A percentile compares a stretch with the other conserved stretches of the same genome.
These are phyloP conservation scores for Nasonia longicornis DNA, from an alignment of 1,140 invertebrate genomes.

Conservation along the genomic window DNA sequence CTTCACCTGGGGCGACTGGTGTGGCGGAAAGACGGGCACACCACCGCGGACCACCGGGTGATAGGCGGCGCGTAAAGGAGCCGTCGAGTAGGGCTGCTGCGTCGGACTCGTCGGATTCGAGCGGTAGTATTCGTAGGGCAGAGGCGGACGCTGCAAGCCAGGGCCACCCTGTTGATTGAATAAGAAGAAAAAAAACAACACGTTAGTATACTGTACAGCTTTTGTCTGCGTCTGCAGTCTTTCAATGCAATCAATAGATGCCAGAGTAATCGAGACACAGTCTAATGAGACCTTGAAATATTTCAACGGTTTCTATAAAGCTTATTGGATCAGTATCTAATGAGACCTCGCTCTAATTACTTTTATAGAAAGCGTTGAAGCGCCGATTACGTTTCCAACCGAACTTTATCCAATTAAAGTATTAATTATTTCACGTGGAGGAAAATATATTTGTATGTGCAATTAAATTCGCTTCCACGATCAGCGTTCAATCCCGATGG, in stretches of 20 bases:
- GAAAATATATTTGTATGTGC: not conserved
- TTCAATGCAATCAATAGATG: not conserved
- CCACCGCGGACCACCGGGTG: constrained; percentile 75
- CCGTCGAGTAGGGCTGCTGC: constrained; percentile 69
- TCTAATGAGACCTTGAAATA: not conserved
- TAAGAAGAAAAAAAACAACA: not conserved
- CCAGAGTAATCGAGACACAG: not conserved
- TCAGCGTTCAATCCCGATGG: not conserved
- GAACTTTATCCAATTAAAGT: not conserved
- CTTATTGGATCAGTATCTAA: not conserved
- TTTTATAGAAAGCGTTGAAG: not conserved
- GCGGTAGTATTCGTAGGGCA: constrained; percentile 71
- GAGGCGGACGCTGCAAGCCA: constrained; percentile 58
- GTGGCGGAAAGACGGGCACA: constrained; percentile 77
- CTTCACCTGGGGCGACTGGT: constrained; percentile 76
- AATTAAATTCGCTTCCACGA: not conserved
- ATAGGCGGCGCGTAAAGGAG: constrained; percentile 66
- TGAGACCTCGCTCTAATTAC: not conserved
- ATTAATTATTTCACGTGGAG: not conserved
- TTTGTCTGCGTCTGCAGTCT: not conserved
- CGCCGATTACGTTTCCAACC: not conserved
- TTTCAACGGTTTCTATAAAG: constrained; percentile 1
- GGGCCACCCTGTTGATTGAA: constrained; percentile 35
- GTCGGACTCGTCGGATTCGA: constrained; percentile 85
- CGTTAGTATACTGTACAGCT: not conserved